phyloP scores from a whole-genome alignment of 53 echinoderm and acorn worm genomes.

The Patiria pectinifera region DNA sequence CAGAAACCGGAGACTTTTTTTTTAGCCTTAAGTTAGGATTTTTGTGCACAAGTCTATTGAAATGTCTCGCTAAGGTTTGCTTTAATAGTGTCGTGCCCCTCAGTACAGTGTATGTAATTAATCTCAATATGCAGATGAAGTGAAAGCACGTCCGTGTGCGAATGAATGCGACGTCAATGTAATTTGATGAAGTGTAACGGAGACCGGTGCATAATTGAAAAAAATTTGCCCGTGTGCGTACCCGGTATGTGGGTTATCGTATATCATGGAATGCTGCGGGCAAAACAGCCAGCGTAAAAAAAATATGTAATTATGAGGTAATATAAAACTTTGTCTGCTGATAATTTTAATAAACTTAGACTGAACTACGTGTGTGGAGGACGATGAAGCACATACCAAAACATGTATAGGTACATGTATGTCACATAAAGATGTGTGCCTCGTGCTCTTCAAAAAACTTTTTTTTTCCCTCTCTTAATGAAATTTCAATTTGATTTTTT shows the following conservation, averaged over 20 bases:
- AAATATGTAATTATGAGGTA: not conserved
- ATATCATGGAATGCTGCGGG: conserved; percentile 8
- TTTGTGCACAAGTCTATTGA: no score
- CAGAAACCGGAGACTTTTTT: no score
- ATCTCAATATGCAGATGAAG: not conserved
- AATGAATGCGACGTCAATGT: not conserved
- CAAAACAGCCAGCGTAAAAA: not conserved
- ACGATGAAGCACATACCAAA: no score
- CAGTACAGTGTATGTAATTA: not conserved
- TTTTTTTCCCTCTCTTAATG: no score
- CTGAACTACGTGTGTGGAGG: no score
- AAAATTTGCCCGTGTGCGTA: conserved; percentile 1
- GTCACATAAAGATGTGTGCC: no score
- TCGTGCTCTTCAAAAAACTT: no score
- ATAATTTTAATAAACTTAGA: no score
- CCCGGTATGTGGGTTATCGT: not conserved
- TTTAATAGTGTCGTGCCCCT: not conserved
- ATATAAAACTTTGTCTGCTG: not conserved
- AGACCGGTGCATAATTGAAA: conserved; percentile 22
- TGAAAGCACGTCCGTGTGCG: not conserved
- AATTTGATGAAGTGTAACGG: conserved; percentile 12
- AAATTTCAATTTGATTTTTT: no score
- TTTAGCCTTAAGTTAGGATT: no score
- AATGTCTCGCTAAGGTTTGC: not conserved
- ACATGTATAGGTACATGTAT: no score